Evolutionary conservation across 1,140 invertebrate species (phyloP).

Genomic region (Agraylea sexmaculata): DNA sequence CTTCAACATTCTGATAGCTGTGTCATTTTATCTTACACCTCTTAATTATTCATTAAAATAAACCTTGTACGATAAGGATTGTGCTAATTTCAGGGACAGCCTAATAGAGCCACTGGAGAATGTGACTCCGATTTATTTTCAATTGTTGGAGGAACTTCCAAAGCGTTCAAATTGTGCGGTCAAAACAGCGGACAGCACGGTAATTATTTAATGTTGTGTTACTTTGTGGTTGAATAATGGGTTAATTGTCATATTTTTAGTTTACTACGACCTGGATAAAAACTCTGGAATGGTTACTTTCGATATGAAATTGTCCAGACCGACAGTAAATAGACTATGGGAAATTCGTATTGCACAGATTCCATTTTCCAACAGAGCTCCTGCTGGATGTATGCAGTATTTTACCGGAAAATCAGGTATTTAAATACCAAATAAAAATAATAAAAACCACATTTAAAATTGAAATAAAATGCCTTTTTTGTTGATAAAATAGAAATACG

Average conservation of each 20-base stretch:
- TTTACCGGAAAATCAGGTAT: slow-evolving; percentile 43
- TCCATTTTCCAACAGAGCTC: slow-evolving; percentile 59
- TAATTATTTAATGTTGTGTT: slow-evolving; percentile 34
- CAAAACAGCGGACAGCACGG: slow-evolving; percentile 74
- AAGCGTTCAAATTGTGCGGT: slow-evolving; percentile 57
- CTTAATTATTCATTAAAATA: too few species aligned
- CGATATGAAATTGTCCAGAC: slow-evolving; percentile 43
- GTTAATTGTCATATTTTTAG: slow-evolving; percentile 30
- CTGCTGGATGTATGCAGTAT: slow-evolving; percentile 63
- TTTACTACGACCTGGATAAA: slow-evolving; percentile 54
- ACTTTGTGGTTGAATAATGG: not conserved
- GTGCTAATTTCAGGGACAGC: slow-evolving; percentile 52
- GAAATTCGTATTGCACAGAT: slow-evolving; percentile 60
- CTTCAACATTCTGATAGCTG: too few species aligned
- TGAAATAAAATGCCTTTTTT: too few species aligned
- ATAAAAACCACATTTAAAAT: too few species aligned
- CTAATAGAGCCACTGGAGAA: slow-evolving; percentile 61
- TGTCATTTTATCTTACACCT: too few species aligned
- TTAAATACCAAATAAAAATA: slow-evolving; percentile 8
- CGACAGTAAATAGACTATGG: slow-evolving; percentile 56
- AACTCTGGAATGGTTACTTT: slow-evolving; percentile 40
- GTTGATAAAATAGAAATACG: too few species aligned
- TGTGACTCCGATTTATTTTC: slow-evolving; percentile 63
- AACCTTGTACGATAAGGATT: too few species aligned
- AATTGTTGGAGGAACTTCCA: slow-evolving; percentile 43